Evolutionary conservation across 2,888 invertebrate species (phyloP).

Genomic region (Camptogramma bilineatum): DNA sequence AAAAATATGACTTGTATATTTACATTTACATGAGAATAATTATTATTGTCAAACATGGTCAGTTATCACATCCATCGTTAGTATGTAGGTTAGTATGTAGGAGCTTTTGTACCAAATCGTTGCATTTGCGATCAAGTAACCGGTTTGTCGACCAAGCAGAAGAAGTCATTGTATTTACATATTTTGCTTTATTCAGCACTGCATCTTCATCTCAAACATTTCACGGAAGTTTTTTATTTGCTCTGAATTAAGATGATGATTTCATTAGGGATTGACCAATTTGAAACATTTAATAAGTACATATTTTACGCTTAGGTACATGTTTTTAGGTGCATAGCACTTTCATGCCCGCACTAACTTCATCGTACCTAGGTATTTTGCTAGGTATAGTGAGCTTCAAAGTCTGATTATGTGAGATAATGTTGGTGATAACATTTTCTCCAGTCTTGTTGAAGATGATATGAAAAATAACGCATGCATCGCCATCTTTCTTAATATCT

Average conservation of each 20-base stretch:
- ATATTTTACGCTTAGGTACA: no score
- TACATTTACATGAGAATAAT: neutral
- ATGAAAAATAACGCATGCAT: no score
- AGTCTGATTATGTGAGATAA: no score
- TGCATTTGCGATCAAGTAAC: constrained; percentile 7
- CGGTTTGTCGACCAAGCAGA: constrained; percentile 12
- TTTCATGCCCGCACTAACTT: no score
- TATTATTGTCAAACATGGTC: neutral
- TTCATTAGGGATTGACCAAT: neutral
- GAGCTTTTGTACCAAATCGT: neutral
- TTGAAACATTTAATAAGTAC: no score
- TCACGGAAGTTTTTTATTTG: neutral
- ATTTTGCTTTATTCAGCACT: neutral
- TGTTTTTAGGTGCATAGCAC: no score
- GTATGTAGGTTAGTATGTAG: neutral
- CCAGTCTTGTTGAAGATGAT: no score
- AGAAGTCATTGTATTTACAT: constrained; percentile 1
- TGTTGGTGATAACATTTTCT: no score
- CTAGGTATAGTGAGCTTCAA: no score
- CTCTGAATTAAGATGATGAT: neutral
- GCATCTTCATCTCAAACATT: neutral
- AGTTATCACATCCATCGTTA: neutral
- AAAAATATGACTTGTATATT: neutral
- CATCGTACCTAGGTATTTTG: no score
- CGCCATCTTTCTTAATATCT: neutral